Evolutionary conservation across 1,140 invertebrate species (phyloP), one percentile per base, ranked within the genome.

Genomic region (Ostrea denselamellosa): DNA sequence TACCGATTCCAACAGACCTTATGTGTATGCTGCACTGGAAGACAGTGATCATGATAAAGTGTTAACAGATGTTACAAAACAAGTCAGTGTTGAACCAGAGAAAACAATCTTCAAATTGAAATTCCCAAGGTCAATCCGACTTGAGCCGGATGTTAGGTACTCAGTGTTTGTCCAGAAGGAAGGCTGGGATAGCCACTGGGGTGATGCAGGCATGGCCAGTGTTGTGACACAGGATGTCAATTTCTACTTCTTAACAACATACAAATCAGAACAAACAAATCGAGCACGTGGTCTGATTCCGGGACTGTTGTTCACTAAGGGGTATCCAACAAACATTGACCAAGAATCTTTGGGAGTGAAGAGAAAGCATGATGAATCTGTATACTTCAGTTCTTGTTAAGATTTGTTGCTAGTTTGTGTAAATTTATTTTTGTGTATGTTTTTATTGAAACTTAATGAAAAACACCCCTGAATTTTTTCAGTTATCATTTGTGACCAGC

Each of bases 191-290:
- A 85, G 83, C 28, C 51, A 85, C 28, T 85, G 83, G 83, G 83
- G 83, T n/a, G 83, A 85, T 14, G 83, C 51, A 34, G 83, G 83
- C 22, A 85, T 85, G 83, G 83, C 83, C 53, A 85, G 83, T 58
- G 83, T 85, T 56, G 83, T 85, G 22, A 54, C 83, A 62, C 51
- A 85, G 22, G 25, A 62, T 12, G 56, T 85, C 17, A 85, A 85
- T 58, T 85, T 85, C 34, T 85, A 85, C 54, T 85, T 85, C 28
- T 25, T 85, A 14, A 85, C 83, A 1, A 85, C 83, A 28, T 85
- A 85, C 54, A 85, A 85, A 58, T 85, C 83, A 9, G 83, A 85
- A 62, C 83, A 85, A 34, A 85, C 83, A 9, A 85, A 85, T 25
- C 58, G 83, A 58, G 83, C 83, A 34, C 51, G 53, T 0, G 83